These are phyloP conservation scores for Paedocypris micromegethes DNA, from an alignment of 2,797 vertebrate species.

Conservation along the genomic window DNA sequence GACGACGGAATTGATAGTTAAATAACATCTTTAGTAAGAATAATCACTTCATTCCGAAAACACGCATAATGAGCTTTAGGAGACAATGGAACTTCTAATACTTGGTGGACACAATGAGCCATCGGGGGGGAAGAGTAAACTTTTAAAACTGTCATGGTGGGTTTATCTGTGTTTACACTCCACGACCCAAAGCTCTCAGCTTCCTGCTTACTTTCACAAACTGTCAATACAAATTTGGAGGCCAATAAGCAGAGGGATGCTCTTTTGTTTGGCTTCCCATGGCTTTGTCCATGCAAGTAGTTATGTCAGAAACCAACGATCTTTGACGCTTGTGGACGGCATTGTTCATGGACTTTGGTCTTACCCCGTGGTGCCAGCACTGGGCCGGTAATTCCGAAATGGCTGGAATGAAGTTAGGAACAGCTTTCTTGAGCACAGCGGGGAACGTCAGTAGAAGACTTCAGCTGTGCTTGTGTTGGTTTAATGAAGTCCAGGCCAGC, in stretches of 20 bases:
- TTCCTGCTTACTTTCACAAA: slow-evolving; percentile 36
- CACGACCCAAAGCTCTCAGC: slow-evolving; percentile 14
- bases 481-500: slow-evolving; percentile 12
- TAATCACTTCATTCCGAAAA: slow-evolving; percentile 14
- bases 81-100: slow-evolving; percentile 14
- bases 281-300: slow-evolving; percentile 52
- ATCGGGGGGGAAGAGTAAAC: slow-evolving; percentile 18
- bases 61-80: slow-evolving; percentile 17
- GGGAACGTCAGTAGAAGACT: slow-evolving; percentile 17
- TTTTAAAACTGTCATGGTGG: slow-evolving; percentile 33
- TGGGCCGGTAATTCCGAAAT: slow-evolving; percentile 35
- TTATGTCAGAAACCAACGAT: slow-evolving; percentile 45
- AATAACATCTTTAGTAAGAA: slow-evolving; percentile 2
- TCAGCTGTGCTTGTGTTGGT: slow-evolving; percentile 36
- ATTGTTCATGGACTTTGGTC: slow-evolving; percentile 31
- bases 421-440: slow-evolving; percentile 30
- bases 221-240: slow-evolving; percentile 44
- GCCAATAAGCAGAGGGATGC: slow-evolving; percentile 30
- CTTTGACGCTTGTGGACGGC: slow-evolving; percentile 38
- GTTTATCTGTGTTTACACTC: slow-evolving; percentile 27
- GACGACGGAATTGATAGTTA: slow-evolving; percentile 1
- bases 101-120: slow-evolving; percentile 12
- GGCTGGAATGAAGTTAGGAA: slow-evolving; percentile 29
- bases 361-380: slow-evolving; percentile 28
- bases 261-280: slow-evolving; percentile 47